Conservation (phyloP, 1,140 invertebrate genomes). For the Drosophila pseudoananassae region DNA sequence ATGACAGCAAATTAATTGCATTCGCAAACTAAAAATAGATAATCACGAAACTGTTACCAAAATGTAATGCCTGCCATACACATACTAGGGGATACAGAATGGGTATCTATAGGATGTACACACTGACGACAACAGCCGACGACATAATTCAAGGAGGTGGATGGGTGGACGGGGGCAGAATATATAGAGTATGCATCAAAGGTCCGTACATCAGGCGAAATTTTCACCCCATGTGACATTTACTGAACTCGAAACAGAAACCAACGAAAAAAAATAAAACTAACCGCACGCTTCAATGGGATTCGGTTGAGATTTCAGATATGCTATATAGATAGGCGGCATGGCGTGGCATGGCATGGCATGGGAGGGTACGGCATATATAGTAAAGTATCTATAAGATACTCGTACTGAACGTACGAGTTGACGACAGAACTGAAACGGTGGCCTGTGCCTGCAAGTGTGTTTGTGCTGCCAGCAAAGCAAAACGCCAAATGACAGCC, state of each 20-base stretch:
- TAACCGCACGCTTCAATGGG: constrained; percentile 51
- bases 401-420: constrained; percentile 9
- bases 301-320: constrained; percentile 44
- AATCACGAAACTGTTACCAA: constrained; percentile 50
- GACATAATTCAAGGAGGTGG: constrained; percentile 36
- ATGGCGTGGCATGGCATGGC: constrained; percentile 2
- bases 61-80: constrained; percentile 34
- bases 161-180: background rate
- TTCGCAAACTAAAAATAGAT: constrained; percentile 49
- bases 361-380: constrained; percentile 23
- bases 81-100: too few species aligned
- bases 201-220: constrained; percentile 17
- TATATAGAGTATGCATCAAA: background rate
- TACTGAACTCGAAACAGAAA: constrained; percentile 28
- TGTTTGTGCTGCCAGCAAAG: constrained; percentile 68
- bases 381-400: constrained; percentile 50
- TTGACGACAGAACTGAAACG: constrained; percentile 8
- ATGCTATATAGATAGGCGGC: constrained; percentile 29
- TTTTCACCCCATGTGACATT: constrained; percentile 46
- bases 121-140: constrained; percentile 54
- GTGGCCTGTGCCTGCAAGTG: constrained; percentile 14
- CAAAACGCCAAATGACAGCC: constrained; percentile 70
- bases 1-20: constrained; percentile 67
- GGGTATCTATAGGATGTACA: constrained; percentile 1
- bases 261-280: background rate